A percentile compares a stretch with the other conserved stretches of the same genome.
These are phyloP conservation scores for Neopelma chrysocephalum DNA, from an alignment of 2,797 vertebrate species.

Conservation along the genomic window DNA sequence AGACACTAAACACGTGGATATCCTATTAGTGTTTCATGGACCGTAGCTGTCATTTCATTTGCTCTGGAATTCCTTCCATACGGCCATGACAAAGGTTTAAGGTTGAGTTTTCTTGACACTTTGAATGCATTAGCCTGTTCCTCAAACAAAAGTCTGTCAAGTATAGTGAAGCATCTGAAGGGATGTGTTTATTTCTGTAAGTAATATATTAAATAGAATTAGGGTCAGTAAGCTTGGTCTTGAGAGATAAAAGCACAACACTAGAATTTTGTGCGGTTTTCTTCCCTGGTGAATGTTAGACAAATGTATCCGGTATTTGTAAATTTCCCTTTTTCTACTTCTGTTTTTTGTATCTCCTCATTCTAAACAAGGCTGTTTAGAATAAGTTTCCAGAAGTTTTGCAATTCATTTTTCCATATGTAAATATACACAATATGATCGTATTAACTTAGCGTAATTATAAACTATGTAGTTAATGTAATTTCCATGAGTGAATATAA, in stretches of 20 bases:
- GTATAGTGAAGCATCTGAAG: background rate
- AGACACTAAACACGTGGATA: slow-evolving; percentile 10
- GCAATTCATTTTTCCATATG: background rate
- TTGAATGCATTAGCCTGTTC: slow-evolving; percentile 1
- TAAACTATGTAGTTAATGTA: background rate
- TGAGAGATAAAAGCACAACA: background rate
- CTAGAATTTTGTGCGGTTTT: background rate
- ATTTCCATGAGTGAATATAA: background rate
- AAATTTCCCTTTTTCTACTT: background rate
- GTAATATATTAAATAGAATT: background rate
- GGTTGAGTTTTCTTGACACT: slow-evolving; percentile 17
- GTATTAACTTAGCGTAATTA: background rate
- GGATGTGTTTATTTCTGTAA: slow-evolving; percentile 15
- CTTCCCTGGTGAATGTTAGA: background rate
- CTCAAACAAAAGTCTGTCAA: slow-evolving; percentile 26
- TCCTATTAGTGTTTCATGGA: slow-evolving; percentile 29
- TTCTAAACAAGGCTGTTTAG: background rate
- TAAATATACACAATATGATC: background rate
- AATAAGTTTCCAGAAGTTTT: background rate
- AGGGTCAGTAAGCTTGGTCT: background rate
- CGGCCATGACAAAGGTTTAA: background rate
- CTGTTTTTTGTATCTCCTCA: background rate
- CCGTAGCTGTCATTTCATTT: slow-evolving; percentile 22
- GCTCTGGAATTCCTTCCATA: slow-evolving; percentile 32
- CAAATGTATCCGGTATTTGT: background rate